Conservation (phyloP, 2,113 vertebrate species). For the Apteryx mantelli region DNA sequence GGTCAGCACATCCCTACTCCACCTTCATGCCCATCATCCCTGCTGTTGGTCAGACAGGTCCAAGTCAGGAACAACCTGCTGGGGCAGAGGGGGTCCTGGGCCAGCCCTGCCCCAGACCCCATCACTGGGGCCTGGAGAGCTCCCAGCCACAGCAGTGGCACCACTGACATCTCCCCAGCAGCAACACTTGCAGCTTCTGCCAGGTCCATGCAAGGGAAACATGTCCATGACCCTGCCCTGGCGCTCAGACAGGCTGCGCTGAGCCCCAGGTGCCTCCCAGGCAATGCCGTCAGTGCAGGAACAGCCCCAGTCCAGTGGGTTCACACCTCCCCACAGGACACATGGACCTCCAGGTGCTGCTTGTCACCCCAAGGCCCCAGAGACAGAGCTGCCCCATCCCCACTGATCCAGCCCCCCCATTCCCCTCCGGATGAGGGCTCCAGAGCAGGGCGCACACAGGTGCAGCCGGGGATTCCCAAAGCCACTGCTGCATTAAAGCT, state of each 20-base stretch:
- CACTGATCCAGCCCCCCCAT: accelerated
- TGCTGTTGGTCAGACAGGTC: slow-evolving; percentile 14
- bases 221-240: neutral
- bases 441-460: neutral
- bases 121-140: accelerated
- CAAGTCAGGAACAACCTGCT: accelerated
- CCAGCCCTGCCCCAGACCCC: neutral
- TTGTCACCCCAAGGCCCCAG: neutral
- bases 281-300: neutral
- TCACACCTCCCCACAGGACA: neutral
- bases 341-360: neutral
- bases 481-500: accelerated
- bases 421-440: accelerated
- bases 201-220: neutral
- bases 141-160: neutral
- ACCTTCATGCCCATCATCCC: neutral
- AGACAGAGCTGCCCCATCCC: no score
- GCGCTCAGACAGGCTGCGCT: neutral
- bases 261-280: neutral
- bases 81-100: neutral
- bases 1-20: slow-evolving; percentile 42
- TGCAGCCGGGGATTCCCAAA: neutral
- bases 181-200: neutral
- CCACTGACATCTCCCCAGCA: neutral
- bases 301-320: neutral